A percentile compares a stretch with the other conserved stretches of the same genome.
Evolutionary conservation across 1,140 invertebrate species (phyloP).

Genomic region (Bombus terrestris): DNA sequence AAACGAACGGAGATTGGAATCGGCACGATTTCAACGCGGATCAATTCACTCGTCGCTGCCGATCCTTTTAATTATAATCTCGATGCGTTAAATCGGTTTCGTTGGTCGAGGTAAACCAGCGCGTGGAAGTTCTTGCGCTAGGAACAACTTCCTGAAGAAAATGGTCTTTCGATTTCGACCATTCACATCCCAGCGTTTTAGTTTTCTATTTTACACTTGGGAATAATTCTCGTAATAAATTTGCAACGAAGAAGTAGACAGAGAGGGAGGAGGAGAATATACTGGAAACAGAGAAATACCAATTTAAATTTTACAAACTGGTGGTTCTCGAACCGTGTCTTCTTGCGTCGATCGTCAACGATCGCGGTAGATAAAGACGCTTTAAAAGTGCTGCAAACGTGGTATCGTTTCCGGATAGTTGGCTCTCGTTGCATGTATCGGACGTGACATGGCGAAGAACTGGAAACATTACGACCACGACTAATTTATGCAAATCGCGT

Average conservation of each 20-base stretch:
- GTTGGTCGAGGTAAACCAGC: no score
- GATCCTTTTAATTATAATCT: constrained; percentile 12
- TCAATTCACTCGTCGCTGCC: neutral
- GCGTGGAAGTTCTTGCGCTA: no score
- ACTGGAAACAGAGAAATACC: neutral
- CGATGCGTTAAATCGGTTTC: no score
- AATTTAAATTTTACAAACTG: neutral
- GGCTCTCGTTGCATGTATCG: neutral
- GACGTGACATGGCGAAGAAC: neutral
- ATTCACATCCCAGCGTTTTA: no score
- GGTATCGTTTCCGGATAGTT: constrained; percentile 23
- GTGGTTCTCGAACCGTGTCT: neutral
- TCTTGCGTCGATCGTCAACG: neutral
- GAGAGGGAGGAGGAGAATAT: neutral
- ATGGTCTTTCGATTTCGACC: no score
- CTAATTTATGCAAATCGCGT: constrained; percentile 48
- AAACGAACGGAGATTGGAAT: neutral
- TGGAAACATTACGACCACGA: constrained; percentile 24
- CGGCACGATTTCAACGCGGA: neutral
- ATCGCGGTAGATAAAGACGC: neutral
- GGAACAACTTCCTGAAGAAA: no score
- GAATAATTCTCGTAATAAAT: neutral
- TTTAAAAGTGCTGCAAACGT: neutral
- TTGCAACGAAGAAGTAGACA: neutral
- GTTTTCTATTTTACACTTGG: no score